Evolutionary conservation across 1,140 invertebrate species (phyloP), one percentile per base, ranked within the genome.

Genomic region (Chironomus tepperi): DNA sequence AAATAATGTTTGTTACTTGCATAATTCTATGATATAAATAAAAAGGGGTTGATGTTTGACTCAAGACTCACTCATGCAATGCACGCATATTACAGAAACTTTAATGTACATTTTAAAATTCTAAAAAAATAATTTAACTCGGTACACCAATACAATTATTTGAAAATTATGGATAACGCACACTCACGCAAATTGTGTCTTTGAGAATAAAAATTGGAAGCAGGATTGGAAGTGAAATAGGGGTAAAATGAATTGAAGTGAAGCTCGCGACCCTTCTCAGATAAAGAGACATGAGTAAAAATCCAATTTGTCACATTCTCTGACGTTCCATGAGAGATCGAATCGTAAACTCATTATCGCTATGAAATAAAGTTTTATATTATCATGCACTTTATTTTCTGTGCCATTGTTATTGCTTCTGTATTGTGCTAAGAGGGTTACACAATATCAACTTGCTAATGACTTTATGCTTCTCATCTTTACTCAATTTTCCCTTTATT

Each of bases 231-330:
- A 34, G 24, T 34, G 1, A 34, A 34, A 34, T 34, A 34, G 24
- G 24, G 24, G 24, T 34, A 34, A 34, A 34, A 34, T 34, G 5
- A 2, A 34, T 34, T 70, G 8, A 19, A 2, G 19, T 21, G 7
- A 67, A 1, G n/a, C 19, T 70, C 65, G 16, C 65, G 19, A 70
- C 65, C 65, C 65, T 57, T 12, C 47, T 70, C n/a, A 70, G 18
- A 8, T 19, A 70, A 34, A 34, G 1, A 70, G 65, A 70, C 47
- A 57, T 57, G 47, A 57, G n/a, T 57, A 57, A 70, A 57, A 70
- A 70, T 70, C 65, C 18, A 70, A 70, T 70, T 70, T 70, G 65
- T 70, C 65, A 19, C 65, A 70, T 70, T 70, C 65, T 70, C 9
- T 70, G 19, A 70, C 6, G 18, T 70, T 70, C n/a, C 47, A n/a